Evolutionary conservation across 2,888 invertebrate species (phyloP).

Genomic region (Calameuta idolon): DNA sequence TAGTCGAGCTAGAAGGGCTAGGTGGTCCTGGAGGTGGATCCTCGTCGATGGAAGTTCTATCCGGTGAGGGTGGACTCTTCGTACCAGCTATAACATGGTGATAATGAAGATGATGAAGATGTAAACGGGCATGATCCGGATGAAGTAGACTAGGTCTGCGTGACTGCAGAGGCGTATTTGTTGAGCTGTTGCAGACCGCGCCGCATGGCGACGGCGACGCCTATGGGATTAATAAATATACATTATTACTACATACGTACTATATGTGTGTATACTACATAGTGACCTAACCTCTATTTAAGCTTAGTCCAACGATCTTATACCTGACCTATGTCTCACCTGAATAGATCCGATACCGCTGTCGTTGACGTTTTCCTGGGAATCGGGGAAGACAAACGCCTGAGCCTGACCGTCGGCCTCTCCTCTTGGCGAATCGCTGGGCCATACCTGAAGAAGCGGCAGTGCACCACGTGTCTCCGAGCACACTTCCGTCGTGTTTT

Average conservation of each 20-base stretch:
- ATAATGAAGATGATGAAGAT: constrained; percentile 66
- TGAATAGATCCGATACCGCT: constrained; percentile 81
- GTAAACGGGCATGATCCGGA: constrained; percentile 78
- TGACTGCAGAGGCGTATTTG: constrained; percentile 61
- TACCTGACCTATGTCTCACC: constrained; percentile 61
- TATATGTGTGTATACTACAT: background rate
- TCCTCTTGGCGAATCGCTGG: constrained; percentile 78
- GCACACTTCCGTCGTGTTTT: constrained; percentile 46
- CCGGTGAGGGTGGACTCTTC: constrained; percentile 60
- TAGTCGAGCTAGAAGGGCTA: constrained; percentile 63
- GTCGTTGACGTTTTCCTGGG: constrained; percentile 69
- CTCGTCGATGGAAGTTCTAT: constrained; percentile 66
- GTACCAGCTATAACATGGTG: constrained; percentile 60
- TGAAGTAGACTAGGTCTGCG: constrained; percentile 74
- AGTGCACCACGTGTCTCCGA: constrained; percentile 54
- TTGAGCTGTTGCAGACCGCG: constrained; percentile 53
- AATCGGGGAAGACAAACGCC: constrained; percentile 75
- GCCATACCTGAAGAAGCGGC: constrained; percentile 73
- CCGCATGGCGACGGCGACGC: constrained; percentile 66
- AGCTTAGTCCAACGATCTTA: background rate
- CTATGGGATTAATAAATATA: constrained; percentile 48
- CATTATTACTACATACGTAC: background rate
- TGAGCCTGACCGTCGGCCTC: constrained; percentile 74
- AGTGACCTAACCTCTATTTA: background rate
- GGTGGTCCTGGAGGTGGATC: constrained; percentile 55